Evolutionary conservation across 2,113 vertebrate species (phyloP).

Genomic region (Panurus biarmicus): DNA sequence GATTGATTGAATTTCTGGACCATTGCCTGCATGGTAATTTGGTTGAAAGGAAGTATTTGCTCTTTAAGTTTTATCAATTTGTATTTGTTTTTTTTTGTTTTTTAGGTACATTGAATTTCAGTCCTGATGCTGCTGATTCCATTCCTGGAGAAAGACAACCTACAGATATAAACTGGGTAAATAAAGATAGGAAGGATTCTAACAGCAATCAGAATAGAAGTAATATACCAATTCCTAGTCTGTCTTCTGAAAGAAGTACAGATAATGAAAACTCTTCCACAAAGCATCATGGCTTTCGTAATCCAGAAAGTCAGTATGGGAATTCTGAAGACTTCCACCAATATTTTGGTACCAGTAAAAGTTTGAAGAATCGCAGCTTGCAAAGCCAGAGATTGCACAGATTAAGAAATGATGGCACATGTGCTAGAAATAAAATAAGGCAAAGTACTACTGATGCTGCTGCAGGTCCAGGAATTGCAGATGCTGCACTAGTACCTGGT

Average conservation of each 20-base stretch:
- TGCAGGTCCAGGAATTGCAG: slow-evolving; percentile 20
- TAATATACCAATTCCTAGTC: slow-evolving; percentile 54
- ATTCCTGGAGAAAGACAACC: slow-evolving; percentile 67
- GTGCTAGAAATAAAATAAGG: slow-evolving; percentile 46
- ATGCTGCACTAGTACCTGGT: slow-evolving; percentile 31
- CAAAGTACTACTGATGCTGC: slow-evolving; percentile 51
- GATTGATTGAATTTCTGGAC: neutral
- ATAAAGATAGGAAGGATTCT: slow-evolving; percentile 70
- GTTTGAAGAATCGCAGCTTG: slow-evolving; percentile 64
- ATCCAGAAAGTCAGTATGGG: slow-evolving; percentile 59
- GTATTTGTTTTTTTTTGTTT: neutral
- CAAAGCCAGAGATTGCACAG: slow-evolving; percentile 76
- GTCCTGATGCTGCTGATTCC: slow-evolving; percentile 71
- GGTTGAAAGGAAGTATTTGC: neutral
- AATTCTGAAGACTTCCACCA: slow-evolving; percentile 63
- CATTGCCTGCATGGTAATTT: neutral
- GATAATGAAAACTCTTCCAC: slow-evolving; percentile 58
- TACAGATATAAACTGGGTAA: slow-evolving; percentile 68
- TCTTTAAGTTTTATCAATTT: neutral
- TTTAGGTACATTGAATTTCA: slow-evolving; percentile 74
- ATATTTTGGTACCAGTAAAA: slow-evolving; percentile 62
- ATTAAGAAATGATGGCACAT: slow-evolving; percentile 65
- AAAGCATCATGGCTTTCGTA: slow-evolving; percentile 49
- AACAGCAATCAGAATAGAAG: slow-evolving; percentile 68
- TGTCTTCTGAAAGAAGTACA: slow-evolving; percentile 57